Percentiles rank a stretch among this genome's conserved stretches.
Evolutionary conservation across 37 sponge, comb jelly and placozoan species (phyloP).

Genomic region (Chondrilla cf. caribensis): DNA sequence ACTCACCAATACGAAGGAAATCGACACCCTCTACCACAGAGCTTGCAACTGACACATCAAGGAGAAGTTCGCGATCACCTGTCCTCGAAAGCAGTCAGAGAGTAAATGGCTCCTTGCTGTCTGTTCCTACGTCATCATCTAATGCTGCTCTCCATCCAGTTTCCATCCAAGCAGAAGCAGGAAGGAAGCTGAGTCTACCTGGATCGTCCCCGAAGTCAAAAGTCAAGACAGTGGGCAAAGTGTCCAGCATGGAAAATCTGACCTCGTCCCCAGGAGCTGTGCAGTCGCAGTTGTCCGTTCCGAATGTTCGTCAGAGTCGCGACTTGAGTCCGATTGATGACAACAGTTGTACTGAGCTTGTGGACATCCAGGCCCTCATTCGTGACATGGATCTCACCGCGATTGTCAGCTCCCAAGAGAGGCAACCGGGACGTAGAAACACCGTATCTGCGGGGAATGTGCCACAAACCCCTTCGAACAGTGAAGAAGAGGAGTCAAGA

Average conservation of each 20-base stretch:
- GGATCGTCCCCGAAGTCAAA: background rate
- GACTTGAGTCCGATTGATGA: background rate
- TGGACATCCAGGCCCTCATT: background rate
- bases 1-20: too few relatives aligned
- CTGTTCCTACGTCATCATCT: background rate
- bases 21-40: too few relatives aligned
- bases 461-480: too few relatives aligned
- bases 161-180: background rate
- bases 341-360: background rate
- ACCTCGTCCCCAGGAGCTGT: background rate
- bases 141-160: background rate
- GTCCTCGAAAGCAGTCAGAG: too few relatives aligned
- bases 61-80: too few relatives aligned
- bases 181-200: conserved; percentile 1
- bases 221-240: background rate
- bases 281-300: background rate
- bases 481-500: too few relatives aligned
- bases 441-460: too few relatives aligned
- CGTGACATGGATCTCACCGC: background rate
- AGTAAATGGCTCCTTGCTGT: too few relatives aligned
- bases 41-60: too few relatives aligned
- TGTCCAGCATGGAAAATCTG: background rate
- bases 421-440: background rate
- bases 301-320: background rate
- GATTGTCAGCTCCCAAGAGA: background rate